Percentiles rank a stretch among this genome's conserved stretches.
phyloP scores from a whole-genome alignment of 2,113 vertebrate genomes.

The Ranitomeya variabilis region DNA sequence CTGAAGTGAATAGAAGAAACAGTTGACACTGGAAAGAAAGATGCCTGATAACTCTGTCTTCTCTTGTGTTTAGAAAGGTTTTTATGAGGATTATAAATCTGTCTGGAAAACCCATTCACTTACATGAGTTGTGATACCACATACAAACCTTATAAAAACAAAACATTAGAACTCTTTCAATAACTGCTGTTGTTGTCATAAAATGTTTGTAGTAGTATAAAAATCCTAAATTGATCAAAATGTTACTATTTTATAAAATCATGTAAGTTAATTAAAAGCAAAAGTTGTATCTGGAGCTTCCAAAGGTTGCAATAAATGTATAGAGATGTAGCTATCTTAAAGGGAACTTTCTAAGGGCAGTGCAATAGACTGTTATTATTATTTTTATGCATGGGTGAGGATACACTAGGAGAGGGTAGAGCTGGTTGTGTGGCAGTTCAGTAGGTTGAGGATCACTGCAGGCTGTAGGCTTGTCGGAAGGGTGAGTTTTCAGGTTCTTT shows the following conservation, averaged over 20 bases:
- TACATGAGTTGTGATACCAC: not conserved
- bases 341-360: too few relatives aligned
- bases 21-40: slow-evolving; percentile 9
- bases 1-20: slow-evolving; percentile 25
- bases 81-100: slow-evolving; percentile 41
- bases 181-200: not conserved
- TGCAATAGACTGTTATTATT: too few relatives aligned
- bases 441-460: too few relatives aligned
- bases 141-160: not conserved
- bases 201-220: not conserved
- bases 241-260: not conserved
- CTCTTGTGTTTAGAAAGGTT: slow-evolving; percentile 4
- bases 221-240: not conserved
- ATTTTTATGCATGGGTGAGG: too few relatives aligned
- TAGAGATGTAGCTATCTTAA: too few relatives aligned
- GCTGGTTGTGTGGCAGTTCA: too few relatives aligned
- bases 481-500: too few relatives aligned
- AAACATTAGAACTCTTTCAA: not conserved
- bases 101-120: not conserved
- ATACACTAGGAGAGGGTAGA: too few relatives aligned
- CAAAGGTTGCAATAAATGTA: too few relatives aligned
- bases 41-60: slow-evolving; percentile 30
- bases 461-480: too few relatives aligned
- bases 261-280: too few relatives aligned
- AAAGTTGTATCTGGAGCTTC: too few relatives aligned